These are phyloP conservation scores for Scaptodrosophila latifasciaeformis DNA, from an alignment of 2,888 invertebrate genomes.

Conservation along the genomic window DNA sequence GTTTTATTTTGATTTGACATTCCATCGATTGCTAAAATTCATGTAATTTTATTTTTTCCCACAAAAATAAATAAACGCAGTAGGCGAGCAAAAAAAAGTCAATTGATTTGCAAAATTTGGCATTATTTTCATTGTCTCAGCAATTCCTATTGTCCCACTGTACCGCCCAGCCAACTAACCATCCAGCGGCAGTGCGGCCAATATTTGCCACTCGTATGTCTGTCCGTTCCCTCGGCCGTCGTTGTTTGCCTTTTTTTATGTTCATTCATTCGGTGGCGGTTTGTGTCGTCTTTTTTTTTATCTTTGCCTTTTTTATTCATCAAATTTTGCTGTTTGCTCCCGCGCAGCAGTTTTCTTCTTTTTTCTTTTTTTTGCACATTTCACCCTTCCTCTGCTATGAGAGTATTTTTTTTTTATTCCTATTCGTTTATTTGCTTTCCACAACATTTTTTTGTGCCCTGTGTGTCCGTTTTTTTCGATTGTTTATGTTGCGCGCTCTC, in stretches of 20 bases:
- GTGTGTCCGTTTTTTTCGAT: constrained; percentile 41
- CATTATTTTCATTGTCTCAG: background rate
- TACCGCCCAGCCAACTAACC: constrained; percentile 22
- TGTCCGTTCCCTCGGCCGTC: constrained; percentile 25
- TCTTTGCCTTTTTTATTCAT: constrained; percentile 51
- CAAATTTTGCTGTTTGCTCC: constrained; percentile 42
- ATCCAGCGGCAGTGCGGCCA: too few relatives aligned
- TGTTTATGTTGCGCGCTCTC: constrained; percentile 61
- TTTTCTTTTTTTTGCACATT: constrained; percentile 34
- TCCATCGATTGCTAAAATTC: background rate
- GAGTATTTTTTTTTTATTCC: constrained; percentile 24
- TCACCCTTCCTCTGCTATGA: constrained; percentile 28
- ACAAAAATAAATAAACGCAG: too few relatives aligned
- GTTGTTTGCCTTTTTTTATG: constrained; percentile 49
- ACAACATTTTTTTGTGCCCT: constrained; percentile 28
- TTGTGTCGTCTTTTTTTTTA: constrained; percentile 33
- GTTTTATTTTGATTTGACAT: background rate
- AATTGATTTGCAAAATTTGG: background rate
- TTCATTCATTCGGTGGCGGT: constrained; percentile 61
- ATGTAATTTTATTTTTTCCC: too few relatives aligned
- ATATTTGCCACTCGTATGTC: too few relatives aligned
- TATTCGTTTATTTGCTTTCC: constrained; percentile 45
- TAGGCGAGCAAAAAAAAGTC: too few relatives aligned
- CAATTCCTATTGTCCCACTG: constrained; percentile 6
- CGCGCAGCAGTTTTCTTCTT: constrained; percentile 31